Conservation (phyloP, 2,113 vertebrate genomes). For the Podarcis muralis region DNA sequence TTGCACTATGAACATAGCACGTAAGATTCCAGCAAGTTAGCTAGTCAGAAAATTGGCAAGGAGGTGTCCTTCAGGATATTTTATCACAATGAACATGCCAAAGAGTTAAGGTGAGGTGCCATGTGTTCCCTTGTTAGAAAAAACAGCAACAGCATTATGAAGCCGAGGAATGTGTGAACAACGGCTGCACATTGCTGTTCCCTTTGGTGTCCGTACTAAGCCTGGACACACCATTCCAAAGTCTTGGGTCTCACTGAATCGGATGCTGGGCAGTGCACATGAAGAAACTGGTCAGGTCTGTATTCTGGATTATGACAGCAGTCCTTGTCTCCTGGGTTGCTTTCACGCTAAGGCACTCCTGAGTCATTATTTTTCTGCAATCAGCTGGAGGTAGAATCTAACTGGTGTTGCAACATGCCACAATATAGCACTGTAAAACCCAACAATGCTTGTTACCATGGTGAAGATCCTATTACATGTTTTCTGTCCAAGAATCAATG, state of each 20-base stretch:
- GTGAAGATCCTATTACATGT: no score
- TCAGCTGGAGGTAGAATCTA: not conserved
- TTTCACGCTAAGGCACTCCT: not conserved
- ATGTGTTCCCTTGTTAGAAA: not conserved
- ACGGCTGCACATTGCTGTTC: not conserved
- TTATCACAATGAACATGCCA: not conserved
- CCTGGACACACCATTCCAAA: not conserved
- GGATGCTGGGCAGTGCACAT: not conserved
- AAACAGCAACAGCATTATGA: not conserved
- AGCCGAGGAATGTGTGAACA: not conserved
- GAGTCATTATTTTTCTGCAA: not conserved
- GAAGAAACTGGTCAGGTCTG: not conserved
- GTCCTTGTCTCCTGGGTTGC: not conserved
- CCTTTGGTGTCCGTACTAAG: not conserved
- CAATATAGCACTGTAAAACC: no score
- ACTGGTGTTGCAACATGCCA: no score
- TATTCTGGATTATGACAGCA: no score
- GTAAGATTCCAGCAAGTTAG: not conserved
- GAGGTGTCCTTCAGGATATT: not conserved
- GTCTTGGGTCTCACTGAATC: no score
- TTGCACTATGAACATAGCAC: not conserved
- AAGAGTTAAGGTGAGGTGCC: not conserved
- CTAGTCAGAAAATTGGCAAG: not conserved
- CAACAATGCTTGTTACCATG: no score
- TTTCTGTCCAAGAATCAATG: no score